Evolutionary conservation across 64 coral and sea anemone genomes (phyloP).

Genomic region (Montipora sp.): DNA sequence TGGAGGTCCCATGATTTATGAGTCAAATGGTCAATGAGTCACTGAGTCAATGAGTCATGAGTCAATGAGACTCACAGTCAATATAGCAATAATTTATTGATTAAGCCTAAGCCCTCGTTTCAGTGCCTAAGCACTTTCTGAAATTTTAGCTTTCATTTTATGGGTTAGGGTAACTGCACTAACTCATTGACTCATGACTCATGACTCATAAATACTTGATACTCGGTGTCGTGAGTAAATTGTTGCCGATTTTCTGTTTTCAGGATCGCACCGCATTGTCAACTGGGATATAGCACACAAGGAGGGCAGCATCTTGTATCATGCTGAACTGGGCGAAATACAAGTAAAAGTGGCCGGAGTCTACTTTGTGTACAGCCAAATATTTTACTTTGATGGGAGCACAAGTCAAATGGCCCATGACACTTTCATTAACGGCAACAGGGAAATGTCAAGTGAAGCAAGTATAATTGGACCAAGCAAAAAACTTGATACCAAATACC

Average conservation of each 20-base stretch:
- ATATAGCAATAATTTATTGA: no score
- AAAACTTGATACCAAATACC: constrained; percentile 72
- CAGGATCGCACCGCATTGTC: not conserved
- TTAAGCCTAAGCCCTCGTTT: no score
- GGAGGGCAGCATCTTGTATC: constrained; percentile 51
- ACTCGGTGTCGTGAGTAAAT: not conserved
- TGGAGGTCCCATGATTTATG: no score
- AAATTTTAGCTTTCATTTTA: no score
- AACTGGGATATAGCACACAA: constrained; percentile 47
- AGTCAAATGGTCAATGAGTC: no score
- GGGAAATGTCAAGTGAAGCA: constrained; percentile 41
- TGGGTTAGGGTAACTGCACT: no score
- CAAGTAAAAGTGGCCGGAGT: constrained; percentile 47
- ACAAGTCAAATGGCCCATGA: constrained; percentile 45
- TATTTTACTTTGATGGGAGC: constrained; percentile 59
- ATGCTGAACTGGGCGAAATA: constrained; percentile 19
- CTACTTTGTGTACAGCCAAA: constrained; percentile 83
- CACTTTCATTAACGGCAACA: constrained; percentile 64
- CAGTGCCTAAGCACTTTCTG: no score
- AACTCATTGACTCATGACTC: not conserved
- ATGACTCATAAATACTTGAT: not conserved
- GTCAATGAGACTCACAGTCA: no score
- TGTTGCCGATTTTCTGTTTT: not conserved
- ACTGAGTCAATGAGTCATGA: no score
- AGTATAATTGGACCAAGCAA: not conserved